A percentile compares a stretch with the other conserved stretches of the same genome.
These are phyloP conservation scores for Theropithecus gelada DNA, from an alignment of 2,113 vertebrate genomes.

Conservation along the genomic window DNA sequence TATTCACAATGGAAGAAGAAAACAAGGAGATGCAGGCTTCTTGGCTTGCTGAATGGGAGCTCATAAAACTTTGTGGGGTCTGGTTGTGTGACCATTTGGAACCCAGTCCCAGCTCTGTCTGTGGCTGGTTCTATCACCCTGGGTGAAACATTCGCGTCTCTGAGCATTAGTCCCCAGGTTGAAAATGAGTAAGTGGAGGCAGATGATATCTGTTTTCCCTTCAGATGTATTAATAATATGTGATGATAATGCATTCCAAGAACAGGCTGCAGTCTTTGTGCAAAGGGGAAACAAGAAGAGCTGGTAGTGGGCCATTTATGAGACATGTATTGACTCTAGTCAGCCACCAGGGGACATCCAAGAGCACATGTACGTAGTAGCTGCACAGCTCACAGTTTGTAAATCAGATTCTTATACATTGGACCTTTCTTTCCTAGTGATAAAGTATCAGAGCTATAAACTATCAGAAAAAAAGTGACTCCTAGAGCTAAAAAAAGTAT, in stretches of 20 bases:
- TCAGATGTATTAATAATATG: neutral
- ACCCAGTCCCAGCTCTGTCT: neutral
- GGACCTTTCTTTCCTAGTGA: neutral
- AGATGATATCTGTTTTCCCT: neutral
- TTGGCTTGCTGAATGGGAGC: neutral
- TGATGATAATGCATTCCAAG: neutral
- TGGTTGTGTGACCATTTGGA: neutral
- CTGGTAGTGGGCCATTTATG: neutral
- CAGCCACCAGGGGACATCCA: neutral
- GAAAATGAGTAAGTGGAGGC: neutral
- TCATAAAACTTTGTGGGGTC: neutral
- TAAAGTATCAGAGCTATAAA: neutral
- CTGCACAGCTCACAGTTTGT: neutral
- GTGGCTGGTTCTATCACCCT: neutral
- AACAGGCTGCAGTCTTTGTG: neutral
- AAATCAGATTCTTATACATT: neutral
- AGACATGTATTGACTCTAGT: neutral
- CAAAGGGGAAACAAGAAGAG: neutral
- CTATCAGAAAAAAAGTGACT: neutral
- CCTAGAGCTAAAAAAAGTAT: neutral
- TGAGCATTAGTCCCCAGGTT: neutral
- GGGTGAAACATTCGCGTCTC: neutral
- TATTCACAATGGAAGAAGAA: conserved; percentile 46
- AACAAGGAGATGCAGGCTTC: neutral
- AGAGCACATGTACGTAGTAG: neutral